Evolutionary conservation across 2,797 vertebrate genomes (phyloP), one percentile per base, ranked within the genome.

Genomic region (Tenualosa thibaudeaui): DNA sequence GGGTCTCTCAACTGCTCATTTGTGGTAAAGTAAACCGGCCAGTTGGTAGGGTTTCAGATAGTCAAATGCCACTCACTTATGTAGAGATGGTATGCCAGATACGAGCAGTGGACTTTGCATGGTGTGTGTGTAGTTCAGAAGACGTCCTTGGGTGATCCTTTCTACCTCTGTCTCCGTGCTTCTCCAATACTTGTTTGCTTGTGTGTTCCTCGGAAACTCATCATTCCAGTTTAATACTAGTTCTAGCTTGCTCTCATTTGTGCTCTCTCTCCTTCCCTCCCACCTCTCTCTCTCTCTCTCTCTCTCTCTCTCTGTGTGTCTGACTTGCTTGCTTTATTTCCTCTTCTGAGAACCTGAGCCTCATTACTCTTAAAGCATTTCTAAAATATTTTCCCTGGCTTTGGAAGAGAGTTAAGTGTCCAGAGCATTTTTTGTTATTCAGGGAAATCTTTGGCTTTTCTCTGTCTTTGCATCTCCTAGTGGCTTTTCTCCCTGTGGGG

Each of bases 311-410:
- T 22, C 71, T 15, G 5, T 37, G 15, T 81, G 60, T 24, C 1
- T 62, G 26, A 60, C 40, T 43, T 62, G 1, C 50, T 54, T 1
- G 19, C 40, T 75, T 65, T 85, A 58, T 58, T 54, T 31, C 5
- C 68, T 46, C 65, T 68, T 12, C 62, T 84, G 82, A 60, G 40
- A 88, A 84, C 81, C 58, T 87, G 43, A 83, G 62, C 78, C 81
- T 81, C 17, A 49, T 85, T 84, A 84, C 58, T 85, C 43, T 56
- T 5, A 49, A 5, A 81, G 81, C 71, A 68, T 89, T 87, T 62
- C 53, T 88, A 54, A 68, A 71, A 83, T 84, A 81, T 71, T 86
- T 89, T 87, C 56, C 37, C 83, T 85, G 85, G 84, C 88, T 86
- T 65, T 50, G 50, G 49, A 81, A 6, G 62, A n/a, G 71, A 75